Evolutionary conservation across 2,888 invertebrate species (phyloP).

Genomic region (Callinectes sapidus): DNA sequence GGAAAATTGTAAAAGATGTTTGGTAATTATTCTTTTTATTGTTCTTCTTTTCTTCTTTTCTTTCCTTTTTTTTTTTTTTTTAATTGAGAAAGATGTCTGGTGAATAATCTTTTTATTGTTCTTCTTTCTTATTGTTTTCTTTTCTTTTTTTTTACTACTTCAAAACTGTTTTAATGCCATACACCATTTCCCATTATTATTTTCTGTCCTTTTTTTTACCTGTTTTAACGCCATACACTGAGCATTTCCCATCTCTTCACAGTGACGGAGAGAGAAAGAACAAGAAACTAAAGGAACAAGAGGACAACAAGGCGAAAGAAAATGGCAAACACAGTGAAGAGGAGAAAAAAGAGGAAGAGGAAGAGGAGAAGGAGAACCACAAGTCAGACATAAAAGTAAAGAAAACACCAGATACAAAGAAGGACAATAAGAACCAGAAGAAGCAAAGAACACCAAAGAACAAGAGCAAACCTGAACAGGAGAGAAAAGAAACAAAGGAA

Average conservation of each 20-base stretch:
- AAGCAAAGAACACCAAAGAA: neutral
- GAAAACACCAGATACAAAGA: neutral
- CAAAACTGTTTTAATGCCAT: too few relatives aligned
- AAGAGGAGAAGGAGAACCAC: neutral
- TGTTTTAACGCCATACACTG: too few relatives aligned
- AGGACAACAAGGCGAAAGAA: neutral
- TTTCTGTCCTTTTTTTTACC: too few relatives aligned
- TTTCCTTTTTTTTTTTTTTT: neutral
- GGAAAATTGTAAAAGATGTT: neutral
- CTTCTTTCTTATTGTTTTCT: neutral
- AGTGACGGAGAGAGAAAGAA: neutral
- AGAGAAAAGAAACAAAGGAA: neutral
- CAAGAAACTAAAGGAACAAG: slow-evolving; percentile 1
- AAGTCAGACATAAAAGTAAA: neutral
- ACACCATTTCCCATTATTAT: too few relatives aligned
- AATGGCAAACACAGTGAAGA: neutral
- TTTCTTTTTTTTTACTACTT: neutral
- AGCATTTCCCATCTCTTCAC: neutral
- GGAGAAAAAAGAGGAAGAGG: neutral
- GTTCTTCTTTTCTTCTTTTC: neutral
- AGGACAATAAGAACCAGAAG: neutral
- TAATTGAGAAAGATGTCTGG: neutral
- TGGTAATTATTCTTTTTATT: neutral
- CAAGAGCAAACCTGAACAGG: neutral
- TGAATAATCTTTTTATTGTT: neutral